Evolutionary conservation across 2,113 vertebrate species (phyloP).

Genomic region (Oreotragus oreotragus): DNA sequence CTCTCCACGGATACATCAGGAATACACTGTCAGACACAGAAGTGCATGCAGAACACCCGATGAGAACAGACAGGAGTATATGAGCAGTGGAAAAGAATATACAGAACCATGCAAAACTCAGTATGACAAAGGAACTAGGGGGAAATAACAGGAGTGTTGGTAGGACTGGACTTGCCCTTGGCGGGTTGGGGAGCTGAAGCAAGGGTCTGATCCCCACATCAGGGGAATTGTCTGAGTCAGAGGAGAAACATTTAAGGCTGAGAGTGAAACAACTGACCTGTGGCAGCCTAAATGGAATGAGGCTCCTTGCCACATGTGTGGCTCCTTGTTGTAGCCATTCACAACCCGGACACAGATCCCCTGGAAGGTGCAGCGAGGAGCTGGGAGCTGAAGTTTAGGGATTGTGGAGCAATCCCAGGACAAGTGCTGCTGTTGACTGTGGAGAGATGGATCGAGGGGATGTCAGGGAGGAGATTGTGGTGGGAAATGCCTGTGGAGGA

Average conservation of each 20-base stretch:
- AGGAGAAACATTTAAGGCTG: neutral
- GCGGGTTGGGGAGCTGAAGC: neutral
- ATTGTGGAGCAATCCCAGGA: neutral
- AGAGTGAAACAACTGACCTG: neutral
- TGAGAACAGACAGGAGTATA: neutral
- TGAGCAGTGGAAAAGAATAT: neutral
- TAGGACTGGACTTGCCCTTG: neutral
- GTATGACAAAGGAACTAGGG: neutral
- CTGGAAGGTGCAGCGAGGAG: neutral
- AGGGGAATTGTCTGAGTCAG: neutral
- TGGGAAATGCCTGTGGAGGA: neutral
- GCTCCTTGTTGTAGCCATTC: neutral
- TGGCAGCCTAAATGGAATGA: neutral
- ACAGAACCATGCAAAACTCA: neutral
- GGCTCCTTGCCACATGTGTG: neutral
- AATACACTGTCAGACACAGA: neutral
- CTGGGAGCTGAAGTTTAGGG: neutral
- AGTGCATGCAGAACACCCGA: neutral
- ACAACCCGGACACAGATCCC: neutral
- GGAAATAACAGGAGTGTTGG: neutral
- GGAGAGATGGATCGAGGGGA: neutral
- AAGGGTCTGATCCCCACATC: neutral
- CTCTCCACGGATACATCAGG: neutral
- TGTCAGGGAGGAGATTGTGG: neutral
- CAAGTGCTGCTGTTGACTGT: neutral